Evolutionary conservation across 23 tunicate species (phyloP), one percentile per base, ranked within the genome.

Genomic region (Aplidium turbinatum): DNA sequence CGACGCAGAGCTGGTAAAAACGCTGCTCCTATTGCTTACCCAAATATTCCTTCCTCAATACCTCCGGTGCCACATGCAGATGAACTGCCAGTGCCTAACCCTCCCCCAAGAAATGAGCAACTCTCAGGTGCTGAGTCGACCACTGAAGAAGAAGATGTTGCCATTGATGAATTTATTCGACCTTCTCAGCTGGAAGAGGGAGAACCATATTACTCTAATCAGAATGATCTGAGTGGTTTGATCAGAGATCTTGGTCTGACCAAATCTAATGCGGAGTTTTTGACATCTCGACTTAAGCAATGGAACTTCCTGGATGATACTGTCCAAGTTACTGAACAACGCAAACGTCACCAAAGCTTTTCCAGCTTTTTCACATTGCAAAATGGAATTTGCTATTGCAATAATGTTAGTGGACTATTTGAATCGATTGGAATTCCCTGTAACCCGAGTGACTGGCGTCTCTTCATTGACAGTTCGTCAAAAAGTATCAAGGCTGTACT

Each of bases 51-150:
- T 66, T 66, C 52, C 38, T 66, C 73, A 66, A 35, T 66, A 9
- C 51, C 73, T 35, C 52, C 73, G 38, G 73, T 66, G 27, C 73
- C 52, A 36, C 73, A n/a, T 66, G 36, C 73, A 35, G 73, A 50
- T 66, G 51, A 66, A 23, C 38, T 66, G 23, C 27, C 52, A 35
- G 27, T 36, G 11, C 27, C 73, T 11, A 35, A 35, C 73, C 52
- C 73, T 66, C 73, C 52, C 38, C 73, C 23, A n/a, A n/a, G n/a
- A n/a, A n/a, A n/a, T n/a, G n/a, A 18, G n/a, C 13, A 55, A 6
- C 62, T 55, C 24, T 55, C 21, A 66, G 30, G 22, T 35, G 4
- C 51, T 35, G 73, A 18, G 6, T 6, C 36, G 52, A n/a, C 4
- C 52, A 35, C 4, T 66, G 30, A 66, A 66, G 52, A 66, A 38